phyloP scores from a whole-genome alignment of 2,888 invertebrate genomes.

The Galeopsomyia nigrocyanea region DNA sequence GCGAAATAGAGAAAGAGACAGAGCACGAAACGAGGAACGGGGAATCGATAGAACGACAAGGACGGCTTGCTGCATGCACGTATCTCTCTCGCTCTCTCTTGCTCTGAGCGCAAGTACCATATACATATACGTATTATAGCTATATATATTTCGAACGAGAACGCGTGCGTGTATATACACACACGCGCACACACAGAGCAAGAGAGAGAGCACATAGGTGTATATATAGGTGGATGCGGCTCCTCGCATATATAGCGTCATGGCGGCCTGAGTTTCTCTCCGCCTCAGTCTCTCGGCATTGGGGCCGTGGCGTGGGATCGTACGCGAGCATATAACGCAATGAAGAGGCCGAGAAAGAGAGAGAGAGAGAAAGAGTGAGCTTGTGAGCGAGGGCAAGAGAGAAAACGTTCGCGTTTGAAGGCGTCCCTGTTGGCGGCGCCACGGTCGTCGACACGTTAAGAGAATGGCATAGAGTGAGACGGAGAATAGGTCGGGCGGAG shows the following conservation, averaged over 20 bases:
- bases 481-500: conserved; percentile 40
- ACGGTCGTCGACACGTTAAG: conserved; percentile 46
- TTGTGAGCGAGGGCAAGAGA: conserved; percentile 5
- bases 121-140: conserved; percentile 18
- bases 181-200: neutral
- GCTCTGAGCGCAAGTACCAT: neutral
- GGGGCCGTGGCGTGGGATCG: conserved; percentile 46
- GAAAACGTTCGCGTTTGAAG: conserved; percentile 43
- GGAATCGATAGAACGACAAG: conserved; percentile 47
- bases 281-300: conserved; percentile 40
- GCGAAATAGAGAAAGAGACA: conserved; percentile 14
- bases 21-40: conserved; percentile 21
- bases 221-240: conserved; percentile 1
- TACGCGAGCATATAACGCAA: conserved; percentile 37
- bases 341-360: conserved; percentile 20
- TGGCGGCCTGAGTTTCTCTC: conserved; percentile 44
- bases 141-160: conserved; percentile 26
- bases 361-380: conserved; percentile 9
- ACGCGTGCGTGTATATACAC: neutral
- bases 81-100: neutral
- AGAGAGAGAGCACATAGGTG: neutral
- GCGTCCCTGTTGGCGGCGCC: conserved; percentile 54
- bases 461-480: conserved; percentile 39
- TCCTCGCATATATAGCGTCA: conserved; percentile 32
- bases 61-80: conserved; percentile 22